Base-by-base conservation (phyloP, 2,888 invertebrate genomes). In the Perizoma flavofasciatum region DNA sequence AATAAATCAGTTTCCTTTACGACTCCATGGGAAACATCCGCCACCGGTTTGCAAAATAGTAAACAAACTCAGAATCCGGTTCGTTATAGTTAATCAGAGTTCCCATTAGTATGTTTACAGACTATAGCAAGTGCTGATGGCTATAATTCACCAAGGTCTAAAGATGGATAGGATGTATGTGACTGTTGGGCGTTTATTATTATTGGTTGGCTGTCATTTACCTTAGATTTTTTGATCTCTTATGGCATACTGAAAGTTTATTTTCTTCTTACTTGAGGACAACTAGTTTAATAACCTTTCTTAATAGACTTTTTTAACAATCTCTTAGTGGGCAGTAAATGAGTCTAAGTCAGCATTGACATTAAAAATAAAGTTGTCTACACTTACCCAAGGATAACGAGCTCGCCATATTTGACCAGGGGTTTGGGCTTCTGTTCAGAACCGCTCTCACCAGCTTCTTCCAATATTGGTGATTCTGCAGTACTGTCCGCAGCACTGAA, bases 381-480 rank as follows among this genome's bases (percentile, higher is more conserved):
- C 7, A 93, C 95, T 95, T 90, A 98, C 96, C 98, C 98, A 88
- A 98, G 95, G 88, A 98, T 97, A 86, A 98, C 97, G 88, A 98
- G 94, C 94, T 98, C 98, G 76, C 98, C 98, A 93, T 97, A 98
- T 93, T 97, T 97, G 81, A 96, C 92, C 74, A 93, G 92, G 71
- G 94, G 94, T 87, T 96, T 96, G 67, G 96, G 95, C 87, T 96
- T 96, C 81, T 92, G 92, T 79, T 96, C 96, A 69, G 95, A 94
- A 79, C 95, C 95, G 82, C 95, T 95, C 85, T 94, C 94, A 83
- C 94, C 94, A 76, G 95, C 95, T 88, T 96, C 96, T 86, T 95
- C 95, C 84, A 95, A 93, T 85, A 96, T 95, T 79, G 96, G 95
- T 84, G 96, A 95, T 85, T 96, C 96, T 85, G 92, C 89, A 87